Percentiles rank a stretch among this genome's conserved stretches.
These are phyloP conservation scores for Dinomys branickii DNA, from an alignment of 2,113 vertebrate genomes.

Conservation along the genomic window DNA sequence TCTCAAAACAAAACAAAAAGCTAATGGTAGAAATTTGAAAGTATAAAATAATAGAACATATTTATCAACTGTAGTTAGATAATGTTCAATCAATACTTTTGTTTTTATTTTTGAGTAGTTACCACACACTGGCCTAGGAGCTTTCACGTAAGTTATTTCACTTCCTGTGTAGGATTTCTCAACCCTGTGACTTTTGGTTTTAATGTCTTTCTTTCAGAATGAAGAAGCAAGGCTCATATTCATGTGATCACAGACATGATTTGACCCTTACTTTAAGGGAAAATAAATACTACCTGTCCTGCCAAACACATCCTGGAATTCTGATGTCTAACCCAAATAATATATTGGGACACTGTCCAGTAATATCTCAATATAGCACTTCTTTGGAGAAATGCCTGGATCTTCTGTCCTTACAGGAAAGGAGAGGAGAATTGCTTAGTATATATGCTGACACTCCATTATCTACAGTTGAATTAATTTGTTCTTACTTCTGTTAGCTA, in stretches of 20 bases:
- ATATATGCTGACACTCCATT: neutral
- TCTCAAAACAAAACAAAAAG: neutral
- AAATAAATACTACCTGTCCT: neutral
- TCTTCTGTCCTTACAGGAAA: constrained; percentile 55
- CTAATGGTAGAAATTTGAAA: constrained; percentile 28
- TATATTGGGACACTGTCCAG: constrained; percentile 40
- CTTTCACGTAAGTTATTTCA: neutral
- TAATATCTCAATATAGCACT: constrained; percentile 53
- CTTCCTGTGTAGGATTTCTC: constrained; percentile 2
- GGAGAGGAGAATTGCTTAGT: constrained; percentile 20
- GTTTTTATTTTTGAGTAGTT: neutral
- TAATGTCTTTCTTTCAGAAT: constrained; percentile 53
- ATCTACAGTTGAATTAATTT: constrained; percentile 1
- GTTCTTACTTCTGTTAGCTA: neutral
- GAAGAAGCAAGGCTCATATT: constrained; percentile 44
- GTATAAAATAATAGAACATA: constrained; percentile 39
- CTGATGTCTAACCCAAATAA: constrained; percentile 60
- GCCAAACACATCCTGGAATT: constrained; percentile 58
- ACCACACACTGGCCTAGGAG: neutral
- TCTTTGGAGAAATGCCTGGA: constrained; percentile 55
- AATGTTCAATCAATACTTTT: neutral
- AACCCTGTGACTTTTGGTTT: neutral
- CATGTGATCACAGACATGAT: constrained; percentile 19
- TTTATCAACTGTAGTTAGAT: constrained; percentile 34
- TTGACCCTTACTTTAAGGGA: constrained; percentile 40